Evolutionary conservation across 2,888 invertebrate species (phyloP), one percentile per base, ranked within the genome.

Genomic region (Brassicogethes aeneus): DNA sequence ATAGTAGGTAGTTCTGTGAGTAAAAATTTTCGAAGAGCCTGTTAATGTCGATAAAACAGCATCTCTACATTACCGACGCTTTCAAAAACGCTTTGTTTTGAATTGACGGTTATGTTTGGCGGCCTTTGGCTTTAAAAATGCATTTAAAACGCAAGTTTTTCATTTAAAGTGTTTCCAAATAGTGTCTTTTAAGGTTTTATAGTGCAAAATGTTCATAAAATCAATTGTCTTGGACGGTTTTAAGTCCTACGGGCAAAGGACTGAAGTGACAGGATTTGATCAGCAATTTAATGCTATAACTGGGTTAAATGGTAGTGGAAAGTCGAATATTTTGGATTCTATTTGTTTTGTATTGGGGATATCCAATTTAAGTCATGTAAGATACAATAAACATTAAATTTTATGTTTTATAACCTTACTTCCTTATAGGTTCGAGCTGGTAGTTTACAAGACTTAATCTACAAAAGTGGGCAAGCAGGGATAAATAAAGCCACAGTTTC

Each of bases 301-400:
- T 10, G 99, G 97, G 1, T 71, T 97, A 35, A 99, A 99, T 69
- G 97, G 97, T 3, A 93, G 91, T 50, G 97, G 97, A 23, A 97
- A 97, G 70, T 96, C 95, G 0, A 97, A 97, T 62, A 90, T 99
- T 61, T 74, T 99, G 43, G 99, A 99, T 71, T 82, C 93, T 1
- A 96, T 99, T 66, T 99, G 97, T 66, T 99, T 99, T 66, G 86
- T 99, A 3, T 72, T 99, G 16, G 99, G 99, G 39, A 95, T 99
- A 39, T 82, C 87, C 13, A 94, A 95, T 68, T 76, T 97, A 48
- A 77, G 80, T 2, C 89, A 93, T 68, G 94, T 93, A 75, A 77
- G 74, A 70, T 45, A 10, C 29, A 7, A 23, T 23, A 10, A 10
- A 10, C 3, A 34, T 10, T 7, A 13, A 33, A 8, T 33, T 13